phyloP scores from a whole-genome alignment of 2,888 invertebrate genomes.

The Steinernema carpocapsae region DNA sequence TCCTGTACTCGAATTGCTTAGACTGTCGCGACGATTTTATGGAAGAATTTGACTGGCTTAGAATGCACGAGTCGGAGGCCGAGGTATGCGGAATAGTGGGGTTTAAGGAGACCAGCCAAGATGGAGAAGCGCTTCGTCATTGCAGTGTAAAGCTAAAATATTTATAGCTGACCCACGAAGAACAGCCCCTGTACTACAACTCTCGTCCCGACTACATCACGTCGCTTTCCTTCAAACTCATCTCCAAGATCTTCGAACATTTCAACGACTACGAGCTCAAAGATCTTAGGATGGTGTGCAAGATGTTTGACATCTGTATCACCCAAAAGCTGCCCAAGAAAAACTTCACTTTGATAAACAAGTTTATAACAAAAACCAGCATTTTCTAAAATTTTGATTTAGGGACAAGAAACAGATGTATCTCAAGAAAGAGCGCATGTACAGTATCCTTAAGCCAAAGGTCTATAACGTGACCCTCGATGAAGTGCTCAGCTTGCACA shows the following conservation, averaged over 20 bases:
- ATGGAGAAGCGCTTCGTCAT: not conserved
- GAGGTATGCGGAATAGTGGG: not conserved
- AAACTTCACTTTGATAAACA: not conserved
- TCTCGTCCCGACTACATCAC: conserved; percentile 12
- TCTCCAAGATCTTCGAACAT: conserved; percentile 6
- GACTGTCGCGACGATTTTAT: conserved; percentile 20
- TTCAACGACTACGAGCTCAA: conserved; percentile 24
- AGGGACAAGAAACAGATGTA: conserved; percentile 25
- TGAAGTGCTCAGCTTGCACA: conserved; percentile 7
- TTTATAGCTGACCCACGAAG: not conserved
- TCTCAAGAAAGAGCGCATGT: conserved; percentile 9
- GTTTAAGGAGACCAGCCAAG: not conserved
- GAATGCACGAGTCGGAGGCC: not conserved
- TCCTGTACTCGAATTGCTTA: not conserved
- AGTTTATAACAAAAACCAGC: not conserved
- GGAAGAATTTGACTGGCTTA: conserved; percentile 23
- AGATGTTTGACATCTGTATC: conserved; percentile 18
- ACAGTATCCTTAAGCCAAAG: conserved; percentile 12
- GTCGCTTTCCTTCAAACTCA: conserved; percentile 11
- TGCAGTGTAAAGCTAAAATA: not conserved
- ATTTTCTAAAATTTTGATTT: not conserved
- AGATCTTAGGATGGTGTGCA: conserved; percentile 17
- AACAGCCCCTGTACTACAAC: conserved; percentile 15
- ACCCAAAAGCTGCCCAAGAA: conserved; percentile 9
- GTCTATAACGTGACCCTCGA: not conserved